Percentiles rank a stretch among this genome's conserved stretches.
Conservation (phyloP, 2,113 vertebrate species). For the Loxodonta africana region DNA sequence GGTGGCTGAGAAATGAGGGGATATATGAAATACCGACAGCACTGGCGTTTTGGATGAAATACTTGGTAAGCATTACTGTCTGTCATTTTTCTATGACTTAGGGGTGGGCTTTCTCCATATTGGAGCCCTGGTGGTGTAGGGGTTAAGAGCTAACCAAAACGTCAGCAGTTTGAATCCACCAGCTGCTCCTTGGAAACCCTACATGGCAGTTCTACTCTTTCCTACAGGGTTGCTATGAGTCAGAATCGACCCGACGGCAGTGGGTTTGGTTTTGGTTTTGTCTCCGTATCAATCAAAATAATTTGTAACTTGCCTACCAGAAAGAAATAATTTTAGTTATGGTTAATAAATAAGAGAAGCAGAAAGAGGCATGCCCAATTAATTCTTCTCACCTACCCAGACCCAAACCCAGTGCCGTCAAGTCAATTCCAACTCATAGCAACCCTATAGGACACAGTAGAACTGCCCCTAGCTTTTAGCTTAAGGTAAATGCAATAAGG, state of each 20-base stretch:
- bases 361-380: background rate
- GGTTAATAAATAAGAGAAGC: slow-evolving; percentile 10
- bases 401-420: too few species aligned
- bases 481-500: background rate
- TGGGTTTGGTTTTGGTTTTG: too few species aligned
- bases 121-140: too few species aligned
- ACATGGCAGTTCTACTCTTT: too few species aligned
- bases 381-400: background rate
- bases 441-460: too few species aligned
- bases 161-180: too few species aligned
- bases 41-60: background rate
- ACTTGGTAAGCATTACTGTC: background rate
- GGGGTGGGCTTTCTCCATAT: background rate
- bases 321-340: slow-evolving; percentile 19
- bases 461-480: too few species aligned
- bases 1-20: background rate
- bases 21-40: background rate
- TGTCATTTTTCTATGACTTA: background rate
- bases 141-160: too few species aligned
- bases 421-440: too few species aligned
- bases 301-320: background rate
- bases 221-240: too few species aligned
- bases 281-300: background rate
- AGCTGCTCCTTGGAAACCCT: too few species aligned
- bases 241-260: too few species aligned